Base-by-base conservation (phyloP, 1,140 invertebrate species). In the Centruroides vittatus region DNA sequence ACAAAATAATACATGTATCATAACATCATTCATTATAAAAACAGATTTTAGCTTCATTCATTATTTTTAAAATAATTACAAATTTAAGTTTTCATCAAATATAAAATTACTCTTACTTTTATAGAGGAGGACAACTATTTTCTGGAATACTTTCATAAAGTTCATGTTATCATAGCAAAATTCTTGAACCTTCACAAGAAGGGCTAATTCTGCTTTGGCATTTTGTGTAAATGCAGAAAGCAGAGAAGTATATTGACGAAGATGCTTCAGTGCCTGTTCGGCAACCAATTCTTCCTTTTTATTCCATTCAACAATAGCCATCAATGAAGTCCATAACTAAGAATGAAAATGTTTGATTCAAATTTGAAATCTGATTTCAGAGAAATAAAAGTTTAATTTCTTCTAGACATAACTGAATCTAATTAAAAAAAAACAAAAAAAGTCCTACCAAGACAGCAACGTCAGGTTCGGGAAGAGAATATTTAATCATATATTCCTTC, bases 111-210 rank as follows among this genome's bases (percentile, higher is more conserved):
- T 23, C 58, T 58, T 58, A 64, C 62, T 86, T 90, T 94, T 95
- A 78, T 98, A 98, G 76, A 96, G 86, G 67, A 96, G 83, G 73
- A 96, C 81, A 70, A 96, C 86, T 70, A 98, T 93, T 78, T 96
- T 96, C 71, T 93, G 90, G 83, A 97, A 98, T 73, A 90, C 89
- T 76, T 94, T 93, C 88, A 97, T 92, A 75, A 98, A 96, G 75
- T 89, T 93, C 91, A 96, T 96, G 78, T 98, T 96, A 71, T 94
- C 92, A 75, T 96, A 97, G 77, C 93, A 98, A 77, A 88, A 98
- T 72, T 96, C 93, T 76, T 97, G 93, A 67, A 96, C 85, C 74
- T 90, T 91, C 55, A 91, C 78, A 69, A 96, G 81, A 58, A 97
- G 80, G 55, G 85, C 84, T 69, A 94, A 79, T 76, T 96, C 89